These are phyloP conservation scores for Drosophila ogumai DNA, from an alignment of 1,140 invertebrate genomes.

Conservation along the genomic window DNA sequence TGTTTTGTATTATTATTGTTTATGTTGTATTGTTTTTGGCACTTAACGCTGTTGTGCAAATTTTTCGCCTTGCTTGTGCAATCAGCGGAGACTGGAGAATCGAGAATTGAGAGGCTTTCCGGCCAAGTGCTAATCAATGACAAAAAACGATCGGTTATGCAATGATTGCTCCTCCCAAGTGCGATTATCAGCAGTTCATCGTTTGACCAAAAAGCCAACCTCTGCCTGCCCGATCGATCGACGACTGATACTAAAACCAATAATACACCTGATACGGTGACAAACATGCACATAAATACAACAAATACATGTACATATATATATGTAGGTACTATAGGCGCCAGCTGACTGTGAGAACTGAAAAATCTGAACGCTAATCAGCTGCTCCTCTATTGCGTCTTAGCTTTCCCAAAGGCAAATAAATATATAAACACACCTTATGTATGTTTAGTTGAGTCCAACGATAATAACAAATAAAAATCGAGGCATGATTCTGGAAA, in stretches of 20 bases:
- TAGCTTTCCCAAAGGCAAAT: slow-evolving; percentile 32
- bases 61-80: slow-evolving; percentile 7
- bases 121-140: slow-evolving; percentile 72
- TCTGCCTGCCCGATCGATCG: slow-evolving; percentile 8
- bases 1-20: background rate
- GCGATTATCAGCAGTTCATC: slow-evolving; percentile 50
- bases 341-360: slow-evolving; percentile 27
- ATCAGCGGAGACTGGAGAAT: background rate
- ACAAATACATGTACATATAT: background rate
- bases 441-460: background rate
- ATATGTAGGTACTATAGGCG: slow-evolving; percentile 10
- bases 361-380: slow-evolving; percentile 56
- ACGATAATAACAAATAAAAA: slow-evolving; percentile 30
- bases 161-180: slow-evolving; percentile 22
- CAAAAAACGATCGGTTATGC: slow-evolving; percentile 61
- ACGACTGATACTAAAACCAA: slow-evolving; percentile 32
- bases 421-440: slow-evolving; percentile 1
- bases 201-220: slow-evolving; percentile 30
- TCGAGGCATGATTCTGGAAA: slow-evolving; percentile 51
- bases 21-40: slow-evolving; percentile 13
- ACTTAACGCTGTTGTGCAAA: slow-evolving; percentile 45
- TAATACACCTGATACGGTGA: slow-evolving; percentile 46
- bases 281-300: slow-evolving; percentile 14
- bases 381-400: slow-evolving; percentile 41
- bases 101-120: slow-evolving; percentile 18